phyloP scores from a whole-genome alignment of 2,888 invertebrate species.

The Entomobrya proxima region DNA sequence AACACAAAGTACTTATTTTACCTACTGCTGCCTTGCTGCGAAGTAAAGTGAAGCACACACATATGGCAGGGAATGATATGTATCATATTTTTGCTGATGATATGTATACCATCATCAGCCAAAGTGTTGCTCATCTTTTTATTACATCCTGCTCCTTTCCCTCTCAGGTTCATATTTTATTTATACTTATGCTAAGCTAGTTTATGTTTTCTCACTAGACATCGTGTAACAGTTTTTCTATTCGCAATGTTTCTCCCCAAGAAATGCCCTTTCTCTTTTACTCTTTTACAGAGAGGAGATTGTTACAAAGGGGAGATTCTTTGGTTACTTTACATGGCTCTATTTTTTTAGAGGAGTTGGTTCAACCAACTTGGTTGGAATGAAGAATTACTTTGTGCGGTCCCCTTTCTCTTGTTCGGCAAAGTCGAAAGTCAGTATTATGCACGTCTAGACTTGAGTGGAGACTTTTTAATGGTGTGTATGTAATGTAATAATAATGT shows the following conservation, averaged over 20 bases:
- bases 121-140: conserved; percentile 26
- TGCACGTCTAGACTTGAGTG: conserved; percentile 17
- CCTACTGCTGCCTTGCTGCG: no score
- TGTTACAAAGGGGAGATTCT: background rate
- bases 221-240: conserved; percentile 1
- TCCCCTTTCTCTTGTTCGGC: background rate
- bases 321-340: conserved; percentile 34
- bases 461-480: conserved; percentile 45
- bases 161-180: conserved; percentile 24
- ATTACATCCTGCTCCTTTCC: background rate
- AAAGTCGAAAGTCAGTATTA: conserved; percentile 14
- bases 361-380: no score
- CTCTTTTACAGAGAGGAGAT: background rate
- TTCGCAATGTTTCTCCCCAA: background rate
- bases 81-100: conserved; percentile 6
- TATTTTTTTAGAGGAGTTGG: conserved; percentile 44
- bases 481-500: conserved; percentile 49
- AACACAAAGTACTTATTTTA: no score
- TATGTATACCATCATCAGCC: background rate
- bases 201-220: conserved; percentile 1
- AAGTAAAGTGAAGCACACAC: no score
- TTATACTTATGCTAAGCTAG: conserved; percentile 18
- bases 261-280: background rate
- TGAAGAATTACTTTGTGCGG: conserved; percentile 28
- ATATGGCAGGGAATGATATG: background rate